Conservation (phyloP, 2,888 invertebrate species). For the Stenotaenia linearis region DNA sequence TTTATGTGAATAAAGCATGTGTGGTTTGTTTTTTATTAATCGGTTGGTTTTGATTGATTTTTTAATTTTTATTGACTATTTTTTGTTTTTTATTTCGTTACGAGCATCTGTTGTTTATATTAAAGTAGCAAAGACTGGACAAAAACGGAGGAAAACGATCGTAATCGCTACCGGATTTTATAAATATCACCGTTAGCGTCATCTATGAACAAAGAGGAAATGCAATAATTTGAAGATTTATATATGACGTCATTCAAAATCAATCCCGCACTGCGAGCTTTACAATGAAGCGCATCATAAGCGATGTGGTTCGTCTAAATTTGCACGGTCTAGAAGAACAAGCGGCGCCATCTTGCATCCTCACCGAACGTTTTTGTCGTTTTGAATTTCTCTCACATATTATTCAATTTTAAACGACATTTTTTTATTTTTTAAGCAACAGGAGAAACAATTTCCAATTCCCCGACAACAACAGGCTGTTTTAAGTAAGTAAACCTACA, state of each 20-base stretch:
- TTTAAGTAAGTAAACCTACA: background rate
- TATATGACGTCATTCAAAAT: background rate
- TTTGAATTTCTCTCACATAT: background rate
- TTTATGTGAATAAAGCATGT: background rate
- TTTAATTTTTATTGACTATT: background rate
- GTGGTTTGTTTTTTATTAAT: background rate
- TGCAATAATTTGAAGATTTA: background rate
- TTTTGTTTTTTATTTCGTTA: background rate
- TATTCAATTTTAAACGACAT: background rate
- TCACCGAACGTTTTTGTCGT: background rate
- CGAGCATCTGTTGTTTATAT: background rate
- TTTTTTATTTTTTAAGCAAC: background rate
- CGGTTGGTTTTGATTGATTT: background rate
- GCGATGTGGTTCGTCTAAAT: background rate
- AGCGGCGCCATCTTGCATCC: background rate
- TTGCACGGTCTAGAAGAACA: background rate
- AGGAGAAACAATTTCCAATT: background rate
- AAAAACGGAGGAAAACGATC: background rate
- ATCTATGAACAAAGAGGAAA: background rate
- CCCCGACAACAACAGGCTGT: background rate
- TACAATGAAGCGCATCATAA: background rate
- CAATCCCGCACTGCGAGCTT: background rate
- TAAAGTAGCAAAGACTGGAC: background rate
- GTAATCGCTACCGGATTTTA: background rate
- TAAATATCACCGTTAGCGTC: background rate